Percentiles rank a stretch among this genome's conserved stretches.
Evolutionary conservation across 1,140 invertebrate genomes (phyloP).

Genomic region (Eupristina koningsbergeri): DNA sequence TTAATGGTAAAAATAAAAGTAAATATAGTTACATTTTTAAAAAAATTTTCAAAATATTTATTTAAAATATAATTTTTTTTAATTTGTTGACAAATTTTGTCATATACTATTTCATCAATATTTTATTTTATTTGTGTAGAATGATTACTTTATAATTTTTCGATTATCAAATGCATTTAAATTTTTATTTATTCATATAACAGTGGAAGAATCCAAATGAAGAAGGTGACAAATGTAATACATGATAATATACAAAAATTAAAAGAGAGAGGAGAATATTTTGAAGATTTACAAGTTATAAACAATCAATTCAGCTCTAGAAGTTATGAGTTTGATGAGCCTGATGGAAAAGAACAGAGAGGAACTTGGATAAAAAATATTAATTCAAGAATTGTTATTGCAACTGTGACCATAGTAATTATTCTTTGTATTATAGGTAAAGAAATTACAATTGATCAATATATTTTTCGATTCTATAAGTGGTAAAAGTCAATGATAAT

Average conservation of each 20-base stretch:
- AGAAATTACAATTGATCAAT: neutral
- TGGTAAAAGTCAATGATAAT: too few species aligned
- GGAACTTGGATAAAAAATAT: constrained; percentile 75
- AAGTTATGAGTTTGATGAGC: constrained; percentile 73
- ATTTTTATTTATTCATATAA: constrained; percentile 6
- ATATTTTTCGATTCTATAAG: too few species aligned
- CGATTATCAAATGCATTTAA: too few species aligned
- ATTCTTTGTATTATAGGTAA: constrained; percentile 68
- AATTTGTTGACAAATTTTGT: too few species aligned
- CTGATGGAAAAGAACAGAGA: constrained; percentile 71
- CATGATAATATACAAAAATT: constrained; percentile 75
- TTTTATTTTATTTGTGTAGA: too few species aligned
- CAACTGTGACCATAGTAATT: constrained; percentile 60
- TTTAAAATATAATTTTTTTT: too few species aligned
- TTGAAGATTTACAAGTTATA: constrained; percentile 75
- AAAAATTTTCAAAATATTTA: too few species aligned
- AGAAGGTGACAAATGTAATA: constrained; percentile 76
- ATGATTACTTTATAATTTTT: too few species aligned
- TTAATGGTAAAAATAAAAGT: too few species aligned
- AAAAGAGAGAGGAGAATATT: constrained; percentile 74
- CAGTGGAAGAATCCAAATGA: constrained; percentile 74
- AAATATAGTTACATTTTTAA: too few species aligned
- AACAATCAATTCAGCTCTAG: constrained; percentile 72
- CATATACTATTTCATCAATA: too few species aligned
- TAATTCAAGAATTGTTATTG: constrained; percentile 65